A percentile compares a stretch with the other conserved stretches of the same genome.
These are phyloP conservation scores for Galagoides demidoff DNA, from an alignment of 2,797 vertebrate genomes.

Conservation along the genomic window DNA sequence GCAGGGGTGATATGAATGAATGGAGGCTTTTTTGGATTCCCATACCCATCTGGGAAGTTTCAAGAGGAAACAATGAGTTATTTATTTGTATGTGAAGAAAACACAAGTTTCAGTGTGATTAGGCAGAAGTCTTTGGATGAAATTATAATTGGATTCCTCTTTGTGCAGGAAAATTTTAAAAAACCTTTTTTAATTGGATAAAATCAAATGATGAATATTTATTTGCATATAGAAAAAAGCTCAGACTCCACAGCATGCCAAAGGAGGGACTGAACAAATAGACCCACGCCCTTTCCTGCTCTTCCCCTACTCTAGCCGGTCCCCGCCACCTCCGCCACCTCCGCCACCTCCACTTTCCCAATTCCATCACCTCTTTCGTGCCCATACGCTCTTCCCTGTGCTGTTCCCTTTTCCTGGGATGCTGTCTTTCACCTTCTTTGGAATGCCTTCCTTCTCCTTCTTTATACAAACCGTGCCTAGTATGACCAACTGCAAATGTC, in stretches of 20 bases:
- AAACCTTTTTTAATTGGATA: neutral
- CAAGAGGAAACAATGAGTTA: neutral
- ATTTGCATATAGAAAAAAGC: neutral
- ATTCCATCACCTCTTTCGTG: neutral
- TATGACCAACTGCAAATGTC: neutral
- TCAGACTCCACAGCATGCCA: neutral
- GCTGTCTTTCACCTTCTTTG: neutral
- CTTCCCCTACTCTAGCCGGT: neutral
- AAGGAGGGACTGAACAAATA: neutral
- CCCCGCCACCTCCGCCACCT: fast-evolving
- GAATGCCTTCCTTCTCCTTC: neutral
- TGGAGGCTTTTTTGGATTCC: neutral
- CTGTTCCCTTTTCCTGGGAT: neutral
- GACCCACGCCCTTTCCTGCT: neutral
- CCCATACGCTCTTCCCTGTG: neutral
- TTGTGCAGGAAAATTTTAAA: neutral
- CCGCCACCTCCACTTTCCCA: neutral
- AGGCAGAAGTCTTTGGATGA: neutral
- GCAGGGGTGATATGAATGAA: neutral
- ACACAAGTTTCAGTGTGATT: neutral
- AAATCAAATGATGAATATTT: neutral
- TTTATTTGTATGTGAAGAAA: neutral
- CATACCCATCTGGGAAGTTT: neutral
- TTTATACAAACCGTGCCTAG: neutral
- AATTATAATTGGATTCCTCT: neutral